These are phyloP conservation scores for Anguilla anguilla DNA, from an alignment of 2,797 vertebrate species.

Conservation along the genomic window DNA sequence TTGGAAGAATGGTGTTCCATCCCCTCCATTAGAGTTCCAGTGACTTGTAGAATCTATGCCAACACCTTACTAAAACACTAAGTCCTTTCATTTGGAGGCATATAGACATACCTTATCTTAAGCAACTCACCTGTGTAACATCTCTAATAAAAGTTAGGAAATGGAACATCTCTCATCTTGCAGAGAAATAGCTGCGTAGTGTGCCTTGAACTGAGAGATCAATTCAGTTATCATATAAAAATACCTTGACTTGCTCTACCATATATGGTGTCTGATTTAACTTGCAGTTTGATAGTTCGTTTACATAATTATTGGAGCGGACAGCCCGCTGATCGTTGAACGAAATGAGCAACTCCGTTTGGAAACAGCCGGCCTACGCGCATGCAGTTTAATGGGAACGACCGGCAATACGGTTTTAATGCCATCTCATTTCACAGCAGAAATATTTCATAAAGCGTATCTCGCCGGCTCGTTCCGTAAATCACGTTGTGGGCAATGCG, in stretches of 20 bases:
- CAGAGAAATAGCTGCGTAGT: neutral
- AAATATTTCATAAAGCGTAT: neutral
- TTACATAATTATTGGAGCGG: slow-evolving; percentile 2
- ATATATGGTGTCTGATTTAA: neutral
- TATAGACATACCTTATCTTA: neutral
- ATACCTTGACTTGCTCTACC: neutral
- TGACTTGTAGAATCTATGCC: too few species aligned
- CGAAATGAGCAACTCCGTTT: neutral
- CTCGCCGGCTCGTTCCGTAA: neutral
- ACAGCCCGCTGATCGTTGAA: slow-evolving; percentile 1
- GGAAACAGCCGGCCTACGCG: neutral
- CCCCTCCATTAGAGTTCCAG: too few species aligned
- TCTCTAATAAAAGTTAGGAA: slow-evolving; percentile 1
- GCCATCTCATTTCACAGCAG: neutral
- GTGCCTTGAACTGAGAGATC: neutral
- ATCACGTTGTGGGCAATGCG: neutral
- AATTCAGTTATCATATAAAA: neutral
- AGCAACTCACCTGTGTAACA: slow-evolving; percentile 10
- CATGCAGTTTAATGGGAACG: neutral
- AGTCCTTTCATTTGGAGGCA: neutral
- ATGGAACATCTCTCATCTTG: neutral
- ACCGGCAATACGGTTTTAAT: slow-evolving; percentile 8
- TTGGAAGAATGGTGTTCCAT: too few species aligned
- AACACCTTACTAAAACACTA: too few species aligned
- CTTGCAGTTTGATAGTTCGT: slow-evolving; percentile 11